These are phyloP conservation scores for Andrena bucephala DNA, from an alignment of 2,888 invertebrate genomes.

Conservation along the genomic window DNA sequence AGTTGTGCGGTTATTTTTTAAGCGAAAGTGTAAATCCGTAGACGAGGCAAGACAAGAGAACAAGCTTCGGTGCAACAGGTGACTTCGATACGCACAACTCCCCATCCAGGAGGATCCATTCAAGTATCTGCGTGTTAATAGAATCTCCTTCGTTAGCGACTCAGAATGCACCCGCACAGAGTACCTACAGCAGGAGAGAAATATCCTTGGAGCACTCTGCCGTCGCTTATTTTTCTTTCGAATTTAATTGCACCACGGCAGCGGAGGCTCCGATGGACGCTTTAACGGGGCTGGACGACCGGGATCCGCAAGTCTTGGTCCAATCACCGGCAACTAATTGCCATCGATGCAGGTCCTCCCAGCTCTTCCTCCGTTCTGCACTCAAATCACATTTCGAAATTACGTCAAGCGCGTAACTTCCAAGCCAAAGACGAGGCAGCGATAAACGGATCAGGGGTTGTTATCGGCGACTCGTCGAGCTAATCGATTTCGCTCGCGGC, in stretches of 20 bases:
- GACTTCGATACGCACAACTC: conserved; percentile 38
- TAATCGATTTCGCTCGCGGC: conserved; percentile 48
- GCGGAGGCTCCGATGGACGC: neutral
- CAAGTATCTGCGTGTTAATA: conserved; percentile 3
- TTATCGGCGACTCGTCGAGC: conserved; percentile 47
- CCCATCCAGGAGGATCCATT: conserved; percentile 15
- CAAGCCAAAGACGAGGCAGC: conserved; percentile 49
- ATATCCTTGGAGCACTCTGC: neutral
- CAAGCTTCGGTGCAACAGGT: conserved; percentile 49
- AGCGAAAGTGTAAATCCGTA: no score
- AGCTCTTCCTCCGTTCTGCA: neutral
- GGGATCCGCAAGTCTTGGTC: conserved; percentile 15
- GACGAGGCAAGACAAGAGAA: conserved; percentile 15
- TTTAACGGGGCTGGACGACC: conserved; percentile 27
- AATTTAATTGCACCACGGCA: neutral
- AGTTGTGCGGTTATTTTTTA: neutral
- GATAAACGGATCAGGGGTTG: conserved; percentile 60
- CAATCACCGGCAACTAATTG: conserved; percentile 47
- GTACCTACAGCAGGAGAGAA: neutral
- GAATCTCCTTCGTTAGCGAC: conserved; percentile 5
- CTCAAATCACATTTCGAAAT: conserved; percentile 59
- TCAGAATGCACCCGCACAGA: neutral
- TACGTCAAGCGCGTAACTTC: conserved; percentile 57
- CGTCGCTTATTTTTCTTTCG: neutral
- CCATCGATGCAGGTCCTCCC: conserved; percentile 18